A percentile compares a stretch with the other conserved stretches of the same genome.
These are phyloP conservation scores for Achlya flavicornis DNA, from an alignment of 2,888 invertebrate species.

Conservation along the genomic window DNA sequence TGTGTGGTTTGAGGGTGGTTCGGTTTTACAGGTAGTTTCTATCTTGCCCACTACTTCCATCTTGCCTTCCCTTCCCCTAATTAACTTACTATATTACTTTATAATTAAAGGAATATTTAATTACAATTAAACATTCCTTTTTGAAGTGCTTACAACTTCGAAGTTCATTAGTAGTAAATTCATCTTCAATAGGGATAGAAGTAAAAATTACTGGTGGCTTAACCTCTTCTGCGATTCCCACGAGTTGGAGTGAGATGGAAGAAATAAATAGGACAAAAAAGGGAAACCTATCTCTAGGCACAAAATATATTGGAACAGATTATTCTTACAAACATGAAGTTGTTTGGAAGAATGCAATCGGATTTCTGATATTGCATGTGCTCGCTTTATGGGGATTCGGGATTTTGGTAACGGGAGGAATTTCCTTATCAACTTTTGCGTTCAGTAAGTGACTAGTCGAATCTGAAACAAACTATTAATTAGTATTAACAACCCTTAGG, in stretches of 20 bases:
- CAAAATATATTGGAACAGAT: conserved; percentile 59
- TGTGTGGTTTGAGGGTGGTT: no score
- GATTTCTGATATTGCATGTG: conserved; percentile 81
- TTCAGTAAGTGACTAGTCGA: conserved; percentile 28
- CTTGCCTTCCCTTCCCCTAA: no score
- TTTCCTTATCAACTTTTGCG: conserved; percentile 24
- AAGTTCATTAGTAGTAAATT: neutral
- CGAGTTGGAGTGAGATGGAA: neutral
- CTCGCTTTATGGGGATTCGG: conserved; percentile 70
- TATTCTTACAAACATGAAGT: conserved; percentile 73
- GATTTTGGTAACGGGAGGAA: conserved; percentile 42
- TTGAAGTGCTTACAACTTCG: neutral
- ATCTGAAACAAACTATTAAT: no score
- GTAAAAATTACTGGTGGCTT: neutral
- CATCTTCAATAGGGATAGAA: neutral
- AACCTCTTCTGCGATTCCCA: neutral
- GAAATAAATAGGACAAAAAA: conserved; percentile 11
- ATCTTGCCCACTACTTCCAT: no score
- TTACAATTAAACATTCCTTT: neutral
- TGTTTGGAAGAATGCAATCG: conserved; percentile 86
- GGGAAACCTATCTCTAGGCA: conserved; percentile 21
- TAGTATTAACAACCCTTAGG: no score
- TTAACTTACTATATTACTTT: no score
- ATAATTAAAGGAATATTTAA: no score
- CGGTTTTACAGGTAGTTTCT: no score